Evolutionary conservation across 2,888 invertebrate species (phyloP).

Genomic region (Leptarthrus brevirostris): DNA sequence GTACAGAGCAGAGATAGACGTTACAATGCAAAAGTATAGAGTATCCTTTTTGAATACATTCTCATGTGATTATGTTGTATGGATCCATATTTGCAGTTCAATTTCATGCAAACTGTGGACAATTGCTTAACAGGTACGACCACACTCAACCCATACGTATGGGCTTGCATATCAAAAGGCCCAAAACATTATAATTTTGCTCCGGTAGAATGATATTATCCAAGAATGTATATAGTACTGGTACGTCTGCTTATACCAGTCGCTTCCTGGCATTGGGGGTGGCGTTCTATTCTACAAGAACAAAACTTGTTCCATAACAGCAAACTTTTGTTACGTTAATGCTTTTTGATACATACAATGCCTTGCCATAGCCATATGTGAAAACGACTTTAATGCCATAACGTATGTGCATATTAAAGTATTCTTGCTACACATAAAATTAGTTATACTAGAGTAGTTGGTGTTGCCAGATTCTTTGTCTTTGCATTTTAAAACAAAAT

Average conservation of each 20-base stretch:
- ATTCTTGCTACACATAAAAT: constrained; percentile 16
- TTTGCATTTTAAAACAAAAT: too few species aligned
- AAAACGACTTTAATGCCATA: neutral
- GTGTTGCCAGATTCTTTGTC: constrained; percentile 36
- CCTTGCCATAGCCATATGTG: neutral
- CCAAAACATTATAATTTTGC: constrained; percentile 39
- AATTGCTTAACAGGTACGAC: constrained; percentile 34
- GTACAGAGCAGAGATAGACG: constrained; percentile 9
- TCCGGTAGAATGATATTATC: constrained; percentile 36
- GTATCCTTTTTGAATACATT: constrained; percentile 28
- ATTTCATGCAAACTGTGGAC: constrained; percentile 24
- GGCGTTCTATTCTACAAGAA: constrained; percentile 17
- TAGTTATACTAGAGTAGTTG: constrained; percentile 18
- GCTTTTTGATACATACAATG: constrained; percentile 28
- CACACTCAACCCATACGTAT: neutral
- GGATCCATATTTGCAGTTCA: constrained; percentile 22
- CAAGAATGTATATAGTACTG: constrained; percentile 15
- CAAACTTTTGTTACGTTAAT: constrained; percentile 43
- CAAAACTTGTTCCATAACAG: constrained; percentile 33
- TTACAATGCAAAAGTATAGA: constrained; percentile 18
- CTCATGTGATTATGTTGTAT: constrained; percentile 14
- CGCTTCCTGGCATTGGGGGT: constrained; percentile 19
- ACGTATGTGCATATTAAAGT: constrained; percentile 26
- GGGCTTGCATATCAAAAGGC: constrained; percentile 31
- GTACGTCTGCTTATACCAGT: constrained; percentile 17